Percentiles rank a stretch among this genome's conserved stretches.
Evolutionary conservation across 2,113 vertebrate genomes (phyloP).

Genomic region (Pedetes capensis): DNA sequence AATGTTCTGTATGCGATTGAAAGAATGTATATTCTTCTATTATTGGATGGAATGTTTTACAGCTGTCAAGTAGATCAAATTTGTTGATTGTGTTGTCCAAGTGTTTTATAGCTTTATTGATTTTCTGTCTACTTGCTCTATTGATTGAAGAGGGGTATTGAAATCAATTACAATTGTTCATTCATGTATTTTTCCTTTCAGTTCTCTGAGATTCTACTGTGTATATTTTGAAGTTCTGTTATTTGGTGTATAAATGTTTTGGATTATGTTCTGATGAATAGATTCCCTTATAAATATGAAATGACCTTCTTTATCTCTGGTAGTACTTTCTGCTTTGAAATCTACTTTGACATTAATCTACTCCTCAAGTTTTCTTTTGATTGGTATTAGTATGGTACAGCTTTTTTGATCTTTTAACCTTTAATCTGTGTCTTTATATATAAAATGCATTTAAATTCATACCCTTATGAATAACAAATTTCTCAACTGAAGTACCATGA

Average conservation of each 20-base stretch:
- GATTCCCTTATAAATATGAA: neutral
- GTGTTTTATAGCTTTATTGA: neutral
- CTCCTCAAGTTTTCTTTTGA: neutral
- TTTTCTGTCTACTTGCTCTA: conserved; percentile 28
- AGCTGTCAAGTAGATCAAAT: neutral
- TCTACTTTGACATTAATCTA: neutral
- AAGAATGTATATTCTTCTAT: neutral
- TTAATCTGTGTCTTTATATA: neutral
- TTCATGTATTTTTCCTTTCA: neutral
- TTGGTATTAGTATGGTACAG: neutral
- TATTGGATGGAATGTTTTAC: neutral
- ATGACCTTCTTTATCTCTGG: neutral
- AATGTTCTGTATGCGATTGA: neutral
- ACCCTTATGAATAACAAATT: neutral
- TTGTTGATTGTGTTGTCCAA: conserved; percentile 2
- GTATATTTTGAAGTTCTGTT: neutral
- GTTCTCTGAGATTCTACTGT: neutral
- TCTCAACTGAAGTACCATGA: neutral
- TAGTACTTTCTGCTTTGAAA: conserved; percentile 21
- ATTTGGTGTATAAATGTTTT: neutral
- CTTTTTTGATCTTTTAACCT: neutral
- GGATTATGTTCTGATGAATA: neutral
- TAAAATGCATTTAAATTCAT: neutral
- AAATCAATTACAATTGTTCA: conserved; percentile 4
- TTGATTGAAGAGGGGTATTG: neutral